Evolutionary conservation across 2,888 invertebrate genomes (phyloP), one percentile per base, ranked within the genome.

Genomic region (Drosophila mettleri): DNA sequence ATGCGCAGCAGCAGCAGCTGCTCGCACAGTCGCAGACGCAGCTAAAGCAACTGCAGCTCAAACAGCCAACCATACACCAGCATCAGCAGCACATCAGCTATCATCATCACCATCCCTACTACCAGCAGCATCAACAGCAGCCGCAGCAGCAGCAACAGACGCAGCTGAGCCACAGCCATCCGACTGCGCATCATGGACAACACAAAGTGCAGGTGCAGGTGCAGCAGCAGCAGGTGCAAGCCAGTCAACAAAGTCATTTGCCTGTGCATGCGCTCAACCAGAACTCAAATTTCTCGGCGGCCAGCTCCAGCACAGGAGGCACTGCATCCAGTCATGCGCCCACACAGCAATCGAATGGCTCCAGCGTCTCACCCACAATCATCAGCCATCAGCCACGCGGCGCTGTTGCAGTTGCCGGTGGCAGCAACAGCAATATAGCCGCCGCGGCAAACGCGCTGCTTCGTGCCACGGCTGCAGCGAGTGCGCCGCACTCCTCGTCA

Each of bases 321-420:
- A 90, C 90, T 55, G 88, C 89, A 16, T 91, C 91, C 69, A 90
- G 91, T 70, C 91, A 90, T 78, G 90, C 90, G 46, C 91, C 90
- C 48, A 90, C 90, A 27, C 91, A 91, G 63, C 90, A 90, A 60
- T 90, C 90, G 4, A 91, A 91, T 43, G 88, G 90, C 38, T 90
- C 90, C 55, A 90, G 90, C 71, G 76, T 90, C n/a, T 91, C 90
- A 29, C 91, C 90, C 67, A 88, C 90, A 59, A 84, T 86, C 45
- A 79, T 86, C 51, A 75, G 72, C 58, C 76, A 75, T 39, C 72
- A 48, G 46, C 61, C 68, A 54, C 59, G 74, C 10, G 75, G 71
- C 10, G 58, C 68, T 10, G 65, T 59, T 7, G 77, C 51, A 29
- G 60, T 59, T 4, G 79, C 51, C 39, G 64, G 46, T 49, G 66